phyloP scores from a whole-genome alignment of 2,797 vertebrate species.

The Hozukius guyotensis region DNA sequence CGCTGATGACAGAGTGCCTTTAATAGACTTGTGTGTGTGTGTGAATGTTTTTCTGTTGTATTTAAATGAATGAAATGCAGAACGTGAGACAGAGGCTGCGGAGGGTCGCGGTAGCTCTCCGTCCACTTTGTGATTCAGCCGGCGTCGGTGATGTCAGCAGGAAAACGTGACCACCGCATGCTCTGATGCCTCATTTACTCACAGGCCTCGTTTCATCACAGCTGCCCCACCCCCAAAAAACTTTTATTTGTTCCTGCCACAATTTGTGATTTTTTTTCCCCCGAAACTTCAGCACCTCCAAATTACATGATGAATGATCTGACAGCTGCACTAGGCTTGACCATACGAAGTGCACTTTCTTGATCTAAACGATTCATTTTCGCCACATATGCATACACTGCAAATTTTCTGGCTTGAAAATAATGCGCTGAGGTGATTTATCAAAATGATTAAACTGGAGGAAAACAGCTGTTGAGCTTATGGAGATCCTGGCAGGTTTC shows the following conservation, averaged over 20 bases:
- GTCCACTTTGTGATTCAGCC: conserved; percentile 28
- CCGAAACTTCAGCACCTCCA: neutral
- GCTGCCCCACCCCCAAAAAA: neutral
- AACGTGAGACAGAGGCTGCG: conserved; percentile 15
- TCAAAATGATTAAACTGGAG: conserved; percentile 34
- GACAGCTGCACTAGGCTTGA: conserved; percentile 22
- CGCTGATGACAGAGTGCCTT: conserved; percentile 30
- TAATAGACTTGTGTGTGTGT: conserved; percentile 23
- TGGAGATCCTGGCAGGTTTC: conserved; percentile 12
- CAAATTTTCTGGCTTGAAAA: conserved; percentile 14
- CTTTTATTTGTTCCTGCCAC: neutral
- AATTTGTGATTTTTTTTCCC: neutral
- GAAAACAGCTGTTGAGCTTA: conserved; percentile 32
- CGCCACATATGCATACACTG: conserved; percentile 5
- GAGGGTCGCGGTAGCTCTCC: neutral
- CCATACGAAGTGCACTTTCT: conserved; percentile 22
- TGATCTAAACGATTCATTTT: conserved; percentile 19
- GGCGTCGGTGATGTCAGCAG: conserved; percentile 18
- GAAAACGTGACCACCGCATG: conserved; percentile 29
- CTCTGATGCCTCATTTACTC: conserved; percentile 21
- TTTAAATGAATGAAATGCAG: conserved; percentile 22
- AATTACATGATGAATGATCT: conserved; percentile 28
- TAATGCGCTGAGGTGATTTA: conserved; percentile 41
- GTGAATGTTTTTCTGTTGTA: neutral
- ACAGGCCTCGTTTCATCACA: conserved; percentile 18